These are phyloP conservation scores for Tachina lurida DNA, from an alignment of 2,888 invertebrate species.

Conservation along the genomic window DNA sequence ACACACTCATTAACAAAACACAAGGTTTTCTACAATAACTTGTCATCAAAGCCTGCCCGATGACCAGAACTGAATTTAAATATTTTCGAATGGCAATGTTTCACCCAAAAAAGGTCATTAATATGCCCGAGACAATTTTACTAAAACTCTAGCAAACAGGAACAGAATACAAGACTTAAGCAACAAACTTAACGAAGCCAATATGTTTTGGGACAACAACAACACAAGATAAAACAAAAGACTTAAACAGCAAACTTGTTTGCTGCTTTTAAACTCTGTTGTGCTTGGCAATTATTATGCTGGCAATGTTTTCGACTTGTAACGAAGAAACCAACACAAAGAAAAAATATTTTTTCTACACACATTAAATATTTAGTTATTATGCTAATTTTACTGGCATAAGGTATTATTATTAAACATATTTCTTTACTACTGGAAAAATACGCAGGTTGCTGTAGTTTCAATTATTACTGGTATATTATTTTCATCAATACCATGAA, in stretches of 20 bases:
- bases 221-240: conserved; percentile 7
- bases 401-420: conserved; percentile 41
- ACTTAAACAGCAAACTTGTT: conserved; percentile 37
- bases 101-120: conserved; percentile 47
- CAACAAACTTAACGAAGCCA: conserved; percentile 32
- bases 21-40: neutral
- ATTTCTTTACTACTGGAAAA: conserved; percentile 30
- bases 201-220: neutral
- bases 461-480: neutral
- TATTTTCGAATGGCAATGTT: conserved; percentile 12
- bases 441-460: neutral
- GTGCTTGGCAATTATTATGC: conserved; percentile 51
- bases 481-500: conserved; percentile 47
- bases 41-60: neutral
- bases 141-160: neutral
- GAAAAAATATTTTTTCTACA: neutral
- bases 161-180: conserved; percentile 54
- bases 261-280: neutral
- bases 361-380: conserved; percentile 52
- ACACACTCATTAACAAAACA: neutral
- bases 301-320: conserved; percentile 37
- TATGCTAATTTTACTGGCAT: conserved; percentile 52
- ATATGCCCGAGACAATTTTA: conserved; percentile 45
- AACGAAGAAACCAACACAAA: conserved; percentile 19
- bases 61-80: neutral